These are phyloP conservation scores for Cerceris ruficornis DNA, from an alignment of 2,888 invertebrate species.

Conservation along the genomic window DNA sequence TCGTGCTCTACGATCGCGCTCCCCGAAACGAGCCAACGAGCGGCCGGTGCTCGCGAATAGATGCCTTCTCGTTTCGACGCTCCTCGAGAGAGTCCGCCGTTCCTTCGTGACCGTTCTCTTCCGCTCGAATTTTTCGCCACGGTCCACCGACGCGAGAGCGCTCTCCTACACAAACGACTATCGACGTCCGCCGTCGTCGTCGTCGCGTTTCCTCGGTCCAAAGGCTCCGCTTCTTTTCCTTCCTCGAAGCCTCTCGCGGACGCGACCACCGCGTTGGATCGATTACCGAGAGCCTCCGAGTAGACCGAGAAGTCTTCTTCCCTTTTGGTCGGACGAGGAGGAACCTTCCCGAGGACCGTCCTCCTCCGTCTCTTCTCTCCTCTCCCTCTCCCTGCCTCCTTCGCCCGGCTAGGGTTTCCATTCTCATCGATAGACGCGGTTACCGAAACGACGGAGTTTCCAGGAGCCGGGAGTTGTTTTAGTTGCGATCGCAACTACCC, in stretches of 20 bases:
- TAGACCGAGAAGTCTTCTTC: too few species aligned
- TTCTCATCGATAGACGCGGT: constrained; percentile 20
- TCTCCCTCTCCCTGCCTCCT: background rate
- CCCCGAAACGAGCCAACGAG: constrained; percentile 48
- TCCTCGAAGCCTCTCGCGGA: too few species aligned
- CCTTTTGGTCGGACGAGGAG: too few species aligned
- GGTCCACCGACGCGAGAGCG: background rate
- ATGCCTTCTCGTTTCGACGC: background rate
- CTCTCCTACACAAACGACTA: too few species aligned
- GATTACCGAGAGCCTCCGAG: too few species aligned
- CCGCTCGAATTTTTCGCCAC: constrained; percentile 2
- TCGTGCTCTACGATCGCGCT: constrained; percentile 43
- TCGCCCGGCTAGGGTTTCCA: constrained; percentile 23
- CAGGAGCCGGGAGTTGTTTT: constrained; percentile 1
- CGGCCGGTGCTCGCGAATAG: constrained; percentile 26
- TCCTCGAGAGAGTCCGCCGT: background rate
- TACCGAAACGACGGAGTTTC: constrained; percentile 20
- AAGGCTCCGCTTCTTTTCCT: too few species aligned
- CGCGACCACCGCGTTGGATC: too few species aligned
- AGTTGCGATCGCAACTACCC: background rate
- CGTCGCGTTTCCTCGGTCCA: too few species aligned
- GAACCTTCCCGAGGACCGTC: too few species aligned
- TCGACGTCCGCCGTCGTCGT: too few species aligned
- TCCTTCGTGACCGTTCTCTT: background rate
- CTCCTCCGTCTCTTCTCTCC: too few species aligned